Evolutionary conservation across 2,888 invertebrate species (phyloP), one percentile per base, ranked within the genome.

Genomic region (Liodrosophila aerea): DNA sequence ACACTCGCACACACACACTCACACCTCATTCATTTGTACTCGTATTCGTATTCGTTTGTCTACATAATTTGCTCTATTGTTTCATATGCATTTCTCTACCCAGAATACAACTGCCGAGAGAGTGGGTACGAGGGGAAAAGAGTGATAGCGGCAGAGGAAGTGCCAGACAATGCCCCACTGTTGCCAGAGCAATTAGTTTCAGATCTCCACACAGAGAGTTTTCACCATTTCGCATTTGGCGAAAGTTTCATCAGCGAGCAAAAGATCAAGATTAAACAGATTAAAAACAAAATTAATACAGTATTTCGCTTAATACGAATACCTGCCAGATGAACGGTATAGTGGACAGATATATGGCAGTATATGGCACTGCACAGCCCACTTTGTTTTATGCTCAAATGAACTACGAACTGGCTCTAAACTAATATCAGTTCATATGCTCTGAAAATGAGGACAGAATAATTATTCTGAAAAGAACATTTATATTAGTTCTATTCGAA

Each of bases 151-250:
- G 15, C 34, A 65, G 57, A 69, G 72, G 73, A 71, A 74, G 49
- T 29, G 67, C 18, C 53, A 71, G 54, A 73, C 74, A 73, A 73
- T 67, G 44, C 62, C 22, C 66, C 62, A 40, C 51, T 57, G 70
- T 66, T 70, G 58, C 46, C 58, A 61, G 22, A 22, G 73, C 73
- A 73, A 73, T 73, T 73, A 73, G 73, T 70, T 70, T 66, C 41
- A 73, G 56, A 52, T 51, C 59, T 58, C 68, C 44, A 57, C 16
- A 40, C 54, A 51, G 34, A 45, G 13, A 44, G 49, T 57, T 68
- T 57, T 68, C 51, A 54, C 57, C 56, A 49, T 51, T 62, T 65
- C 45, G 52, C 61, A 49, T 39, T 56, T 62, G 66, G 71, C 66
- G 71, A 70, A 70, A 70, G 71, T 71, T 66, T 9, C 54, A 67